These are phyloP conservation scores for Lichenostomus cassidix DNA, from an alignment of 2,113 vertebrate species.

Conservation along the genomic window DNA sequence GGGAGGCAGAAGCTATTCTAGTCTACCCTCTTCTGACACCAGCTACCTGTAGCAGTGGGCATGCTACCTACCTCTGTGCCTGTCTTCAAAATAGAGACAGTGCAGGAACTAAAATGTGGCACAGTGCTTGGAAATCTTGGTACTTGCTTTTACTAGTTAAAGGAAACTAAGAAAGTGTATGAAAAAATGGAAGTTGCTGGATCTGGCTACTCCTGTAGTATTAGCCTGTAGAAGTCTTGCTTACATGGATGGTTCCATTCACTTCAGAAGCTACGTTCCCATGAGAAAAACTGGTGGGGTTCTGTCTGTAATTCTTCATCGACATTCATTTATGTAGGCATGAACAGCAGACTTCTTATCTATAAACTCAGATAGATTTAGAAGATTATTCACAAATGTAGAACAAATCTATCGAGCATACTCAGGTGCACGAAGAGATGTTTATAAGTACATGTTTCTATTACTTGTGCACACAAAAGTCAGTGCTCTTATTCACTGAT, in stretches of 20 bases:
- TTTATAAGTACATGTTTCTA: neutral
- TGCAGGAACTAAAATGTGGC: neutral
- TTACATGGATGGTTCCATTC: neutral
- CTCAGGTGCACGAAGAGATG: neutral
- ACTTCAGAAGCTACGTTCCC: neutral
- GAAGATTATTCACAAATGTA: neutral
- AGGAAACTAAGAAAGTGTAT: neutral
- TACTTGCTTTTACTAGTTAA: neutral
- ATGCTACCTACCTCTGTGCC: neutral
- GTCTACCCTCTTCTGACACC: neutral
- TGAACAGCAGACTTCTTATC: conserved; percentile 7
- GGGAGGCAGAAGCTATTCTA: neutral
- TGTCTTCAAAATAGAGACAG: neutral
- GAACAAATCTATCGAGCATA: neutral
- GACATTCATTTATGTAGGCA: neutral
- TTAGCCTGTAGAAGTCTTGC: neutral
- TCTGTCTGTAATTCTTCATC: neutral
- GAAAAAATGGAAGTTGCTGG: neutral
- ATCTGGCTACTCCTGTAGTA: neutral
- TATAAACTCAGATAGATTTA: neutral
- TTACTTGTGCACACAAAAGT: neutral
- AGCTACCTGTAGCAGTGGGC: neutral
- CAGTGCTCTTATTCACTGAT: neutral
- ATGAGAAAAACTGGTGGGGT: neutral
- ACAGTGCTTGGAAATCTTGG: neutral